phyloP scores from a whole-genome alignment of 1,140 invertebrate species.

The Papilio helenus region DNA sequence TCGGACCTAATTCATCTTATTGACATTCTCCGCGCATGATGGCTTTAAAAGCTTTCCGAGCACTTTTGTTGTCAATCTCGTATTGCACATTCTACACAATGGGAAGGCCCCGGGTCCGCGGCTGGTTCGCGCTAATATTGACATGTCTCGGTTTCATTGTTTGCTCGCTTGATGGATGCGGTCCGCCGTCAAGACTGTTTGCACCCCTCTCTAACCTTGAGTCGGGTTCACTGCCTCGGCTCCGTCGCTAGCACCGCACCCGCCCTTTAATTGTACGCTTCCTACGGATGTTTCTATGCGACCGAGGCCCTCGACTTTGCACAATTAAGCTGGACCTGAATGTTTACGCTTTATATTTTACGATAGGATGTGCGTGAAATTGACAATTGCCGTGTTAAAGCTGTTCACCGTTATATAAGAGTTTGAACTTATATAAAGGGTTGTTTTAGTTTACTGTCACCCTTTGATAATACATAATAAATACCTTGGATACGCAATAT shows the following conservation, averaged over 20 bases:
- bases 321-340: conserved; percentile 48
- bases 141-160: conserved; percentile 65
- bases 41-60: conserved; percentile 2
- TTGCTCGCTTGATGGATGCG: conserved; percentile 68
- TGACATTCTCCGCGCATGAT: neutral
- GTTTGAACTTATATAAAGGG: too few relatives aligned
- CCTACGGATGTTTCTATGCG: conserved; percentile 67
- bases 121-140: conserved; percentile 56
- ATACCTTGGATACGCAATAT: conserved; percentile 55
- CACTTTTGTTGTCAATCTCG: conserved; percentile 32
- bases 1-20: neutral
- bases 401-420: too few relatives aligned
- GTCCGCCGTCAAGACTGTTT: conserved; percentile 58
- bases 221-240: conserved; percentile 63
- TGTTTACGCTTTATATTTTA: neutral
- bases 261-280: conserved; percentile 63
- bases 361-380: too few relatives aligned
- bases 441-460: too few relatives aligned
- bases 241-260: conserved; percentile 50
- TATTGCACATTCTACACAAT: conserved; percentile 28
- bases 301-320: conserved; percentile 61
- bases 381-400: too few relatives aligned
- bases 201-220: conserved; percentile 67
- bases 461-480: conserved; percentile 54
- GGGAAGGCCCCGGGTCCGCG: neutral